Evolutionary conservation across 2,113 vertebrate species (phyloP), one percentile per base, ranked within the genome.

Genomic region (Rhegmatorhina hoffmannsi): DNA sequence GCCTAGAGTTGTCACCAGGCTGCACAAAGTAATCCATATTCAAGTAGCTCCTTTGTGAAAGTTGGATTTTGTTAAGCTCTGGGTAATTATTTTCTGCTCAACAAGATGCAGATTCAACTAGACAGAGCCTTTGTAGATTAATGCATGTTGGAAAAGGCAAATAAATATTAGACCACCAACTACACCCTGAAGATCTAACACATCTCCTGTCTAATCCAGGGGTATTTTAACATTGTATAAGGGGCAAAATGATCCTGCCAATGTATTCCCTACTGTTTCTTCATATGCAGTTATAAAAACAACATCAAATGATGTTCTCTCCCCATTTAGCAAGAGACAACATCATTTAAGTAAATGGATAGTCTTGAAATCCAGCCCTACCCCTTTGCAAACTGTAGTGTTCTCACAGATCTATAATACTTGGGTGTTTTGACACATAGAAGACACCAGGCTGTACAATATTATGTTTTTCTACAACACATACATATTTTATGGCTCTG

Each of bases 81-180:
- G 44, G 28, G 59, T 95, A 95, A 93, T 96, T 96, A 94, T 78
- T 95, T 94, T 93, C 69, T 84, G 76, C 52, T 92, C 86, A 95
- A 89, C 79, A 94, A 84, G 58, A 90, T 64, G 44, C 15, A 92
- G 85, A 92, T 68, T 89, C 67, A 93, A 63, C 63, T 55, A 69
- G 92, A 93, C 68, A 94, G 56, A 81, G 60, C 29, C 49, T 87
- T 72, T 92, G 82, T 47, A 92, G 73, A 92, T 94, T 72, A 87
- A 96, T 17, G 63, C 47, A 15, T 64, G 53, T 58, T 84, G 53
- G 52, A 75, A 95, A 86, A 86, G 49, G n/a, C 47, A 90, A 91
- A 86, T 76, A 94, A 95, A 67, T 77, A 44, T 72, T 90, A 95
- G 89, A 79, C n/a, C 21, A 92, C 68, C 33, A 72, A 80, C 74